Percentiles rank a stretch among this genome's conserved stretches.
Conservation (phyloP, 2,113 vertebrate species). For the Gasterosteus nipponicus region DNA sequence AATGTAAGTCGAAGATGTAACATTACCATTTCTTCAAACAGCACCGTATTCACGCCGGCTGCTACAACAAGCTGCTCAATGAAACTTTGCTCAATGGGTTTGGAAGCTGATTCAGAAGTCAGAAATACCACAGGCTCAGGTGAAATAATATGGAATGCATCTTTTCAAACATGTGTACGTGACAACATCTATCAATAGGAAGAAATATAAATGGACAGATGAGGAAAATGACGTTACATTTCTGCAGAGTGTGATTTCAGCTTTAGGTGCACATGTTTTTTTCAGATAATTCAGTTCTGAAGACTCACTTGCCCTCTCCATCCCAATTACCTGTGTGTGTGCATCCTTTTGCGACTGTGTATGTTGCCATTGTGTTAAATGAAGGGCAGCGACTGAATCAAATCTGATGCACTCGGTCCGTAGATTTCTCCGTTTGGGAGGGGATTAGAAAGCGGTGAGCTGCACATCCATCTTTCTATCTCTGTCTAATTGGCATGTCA, state of each 20-base stretch:
- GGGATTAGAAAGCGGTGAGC: conserved; percentile 71
- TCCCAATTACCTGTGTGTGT: background rate
- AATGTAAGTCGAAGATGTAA: conserved; percentile 70
- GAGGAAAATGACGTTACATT: background rate
- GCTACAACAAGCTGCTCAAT: conserved; percentile 63
- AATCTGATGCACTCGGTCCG: conserved; percentile 58
- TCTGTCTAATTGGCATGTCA: conserved; percentile 75
- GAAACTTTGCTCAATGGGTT: conserved; percentile 56
- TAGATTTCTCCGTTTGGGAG: conserved; percentile 70
- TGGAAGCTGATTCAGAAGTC: conserved; percentile 52
- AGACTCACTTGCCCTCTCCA: background rate
- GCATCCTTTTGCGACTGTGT: conserved; percentile 1
- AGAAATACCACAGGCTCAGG: conserved; percentile 35
- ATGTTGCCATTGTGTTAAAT: conserved; percentile 63
- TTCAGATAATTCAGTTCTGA: background rate
- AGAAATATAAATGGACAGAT: background rate
- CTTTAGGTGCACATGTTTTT: background rate
- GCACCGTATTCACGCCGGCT: conserved; percentile 51
- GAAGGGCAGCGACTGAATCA: conserved; percentile 67
- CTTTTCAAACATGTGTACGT: background rate
- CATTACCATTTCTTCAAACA: conserved; percentile 52
- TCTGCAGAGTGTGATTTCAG: background rate
- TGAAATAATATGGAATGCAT: conserved; percentile 24
- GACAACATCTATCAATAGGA: background rate
- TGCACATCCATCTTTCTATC: conserved; percentile 59